Base-by-base conservation (phyloP, 2,797 vertebrate species). In the Ciconia nigra region DNA sequence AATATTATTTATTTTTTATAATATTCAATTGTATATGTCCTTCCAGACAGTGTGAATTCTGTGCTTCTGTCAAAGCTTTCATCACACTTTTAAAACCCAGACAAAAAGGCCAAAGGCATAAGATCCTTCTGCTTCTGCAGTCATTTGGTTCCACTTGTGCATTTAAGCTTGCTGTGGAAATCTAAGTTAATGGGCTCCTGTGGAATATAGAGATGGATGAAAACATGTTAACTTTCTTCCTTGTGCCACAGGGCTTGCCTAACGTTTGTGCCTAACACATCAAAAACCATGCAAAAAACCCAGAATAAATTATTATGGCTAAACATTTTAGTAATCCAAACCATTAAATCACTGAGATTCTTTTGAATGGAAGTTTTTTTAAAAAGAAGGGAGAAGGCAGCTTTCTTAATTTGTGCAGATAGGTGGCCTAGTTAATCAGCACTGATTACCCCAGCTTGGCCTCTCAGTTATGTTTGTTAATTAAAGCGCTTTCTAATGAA, bases 401-500 rank as follows among this genome's bases (percentile, higher is more conserved):
- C 58, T 89, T 90, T 81, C 79, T 95, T 94, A 94, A 93, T 97
- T 91, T 96, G 85, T 96, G 21, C 84, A 93, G 87, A 95, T 59
- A 96, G 46, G 42, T 91, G 52, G 90, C 85, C 93, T 82, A 95
- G 66, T 96, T 97, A 97, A 98, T 97, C 92, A 97, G 46, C 78
- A 89, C 80, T 96, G 96, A 97, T 97, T 97, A 96, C 44, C 13
- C 61, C 16, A 13, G 70, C 87, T 91, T 97, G 92, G 70, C 67
- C 66, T 96, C 62, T 97, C 90, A 58, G 87, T 95, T 95, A 89
- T 89, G 74, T 95, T 97, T 96, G 90, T 90, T 97, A 98, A 97
- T 97, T 98, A 97, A 98, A 93, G 46, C 13, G 37, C 26, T 95
- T 96, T 96, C 87, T 96, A 96, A 90, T 65, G 92, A 96, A 74